Evolutionary conservation across 2,797 vertebrate species (phyloP).

Genomic region (Alca torda): DNA sequence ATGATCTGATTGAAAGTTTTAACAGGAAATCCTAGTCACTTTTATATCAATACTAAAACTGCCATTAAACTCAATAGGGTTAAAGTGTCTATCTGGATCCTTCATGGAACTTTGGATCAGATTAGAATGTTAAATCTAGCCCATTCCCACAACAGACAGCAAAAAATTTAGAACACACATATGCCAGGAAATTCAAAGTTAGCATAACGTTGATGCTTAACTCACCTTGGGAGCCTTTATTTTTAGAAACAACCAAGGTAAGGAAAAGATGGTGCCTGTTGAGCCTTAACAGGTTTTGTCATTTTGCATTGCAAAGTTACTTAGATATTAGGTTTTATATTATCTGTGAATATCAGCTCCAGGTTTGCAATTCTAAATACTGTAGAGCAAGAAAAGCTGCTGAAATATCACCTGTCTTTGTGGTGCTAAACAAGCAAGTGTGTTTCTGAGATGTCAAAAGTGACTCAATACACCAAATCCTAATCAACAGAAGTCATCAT

Average conservation of each 20-base stretch:
- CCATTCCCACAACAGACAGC: not conserved
- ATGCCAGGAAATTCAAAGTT: slow-evolving; percentile 21
- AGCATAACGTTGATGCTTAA: slow-evolving; percentile 8
- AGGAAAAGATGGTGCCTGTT: slow-evolving; percentile 13
- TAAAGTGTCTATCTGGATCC: slow-evolving; percentile 13
- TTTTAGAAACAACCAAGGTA: slow-evolving; percentile 39
- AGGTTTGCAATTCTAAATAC: slow-evolving; percentile 48
- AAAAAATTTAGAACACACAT: not conserved
- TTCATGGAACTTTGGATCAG: slow-evolving; percentile 10
- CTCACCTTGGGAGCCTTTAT: not conserved
- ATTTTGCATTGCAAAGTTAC: slow-evolving; percentile 39
- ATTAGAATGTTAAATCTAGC: slow-evolving; percentile 28
- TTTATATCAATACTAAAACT: slow-evolving; percentile 15
- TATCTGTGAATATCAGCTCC: slow-evolving; percentile 38
- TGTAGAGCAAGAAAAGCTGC: not conserved
- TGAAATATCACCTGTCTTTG: slow-evolving; percentile 19
- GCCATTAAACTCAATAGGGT: not conserved
- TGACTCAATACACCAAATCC: slow-evolving; percentile 22
- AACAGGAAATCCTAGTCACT: not conserved
- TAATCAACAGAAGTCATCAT: slow-evolving; percentile 60
- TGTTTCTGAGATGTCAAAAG: slow-evolving; percentile 33
- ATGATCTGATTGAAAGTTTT: slow-evolving; percentile 41
- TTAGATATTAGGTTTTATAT: slow-evolving; percentile 41
- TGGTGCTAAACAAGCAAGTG: not conserved
- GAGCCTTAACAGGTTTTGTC: slow-evolving; percentile 14